Percentiles rank a stretch among this genome's conserved stretches.
Conservation (phyloP, 2,888 invertebrate genomes). For the Rhagophthalmus giganteus region DNA sequence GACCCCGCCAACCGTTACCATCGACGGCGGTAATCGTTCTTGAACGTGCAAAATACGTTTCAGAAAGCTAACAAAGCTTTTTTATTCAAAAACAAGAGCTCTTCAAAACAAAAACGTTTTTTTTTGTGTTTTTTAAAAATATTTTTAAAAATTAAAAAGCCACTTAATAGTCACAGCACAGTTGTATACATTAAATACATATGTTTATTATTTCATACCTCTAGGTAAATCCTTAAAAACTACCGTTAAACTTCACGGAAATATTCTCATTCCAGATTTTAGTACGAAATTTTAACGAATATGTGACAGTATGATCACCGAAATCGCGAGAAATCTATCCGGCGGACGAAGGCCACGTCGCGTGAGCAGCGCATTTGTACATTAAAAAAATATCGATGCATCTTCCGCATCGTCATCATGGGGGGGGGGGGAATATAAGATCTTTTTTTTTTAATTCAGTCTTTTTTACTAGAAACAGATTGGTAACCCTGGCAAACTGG, state of each 20-base stretch:
- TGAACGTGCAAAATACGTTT: constrained; percentile 36
- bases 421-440: constrained; percentile 33
- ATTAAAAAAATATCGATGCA: constrained; percentile 30
- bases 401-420: constrained; percentile 3
- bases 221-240: constrained; percentile 26
- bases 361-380: constrained; percentile 19
- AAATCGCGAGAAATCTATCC: constrained; percentile 16
- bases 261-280: constrained; percentile 4
- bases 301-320: constrained; percentile 16
- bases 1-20: constrained; percentile 23
- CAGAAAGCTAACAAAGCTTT: constrained; percentile 48
- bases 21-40: constrained; percentile 38
- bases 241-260: constrained; percentile 12
- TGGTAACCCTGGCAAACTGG: constrained; percentile 29
- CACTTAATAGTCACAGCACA: constrained; percentile 63
- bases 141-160: constrained; percentile 60
- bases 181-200: constrained; percentile 58
- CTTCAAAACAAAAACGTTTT: constrained; percentile 45
- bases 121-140: constrained; percentile 45
- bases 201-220: constrained; percentile 45
- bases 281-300: constrained; percentile 10
- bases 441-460: constrained; percentile 37
- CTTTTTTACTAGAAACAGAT: constrained; percentile 34
- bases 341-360: constrained; percentile 9
- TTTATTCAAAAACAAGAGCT: constrained; percentile 49